Percentiles rank a stretch among this genome's conserved stretches.
Conservation (phyloP, 2,888 invertebrate genomes). For the Poecilobothrus nobilitatus region DNA sequence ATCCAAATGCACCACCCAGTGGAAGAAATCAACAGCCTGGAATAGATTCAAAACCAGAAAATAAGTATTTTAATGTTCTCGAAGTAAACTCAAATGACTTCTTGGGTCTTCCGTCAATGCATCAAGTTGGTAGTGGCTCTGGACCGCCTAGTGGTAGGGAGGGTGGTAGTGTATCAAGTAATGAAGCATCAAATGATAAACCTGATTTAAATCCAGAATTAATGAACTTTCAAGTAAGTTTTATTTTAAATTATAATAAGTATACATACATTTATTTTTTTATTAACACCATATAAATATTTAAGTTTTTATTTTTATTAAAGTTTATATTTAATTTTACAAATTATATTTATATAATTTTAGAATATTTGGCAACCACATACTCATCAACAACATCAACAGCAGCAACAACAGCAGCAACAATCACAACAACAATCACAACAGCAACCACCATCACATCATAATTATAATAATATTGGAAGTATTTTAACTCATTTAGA, state of each 20-base stretch:
- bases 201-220: constrained; percentile 35
- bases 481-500: constrained; percentile 43
- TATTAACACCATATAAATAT: neutral
- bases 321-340: too few relatives aligned
- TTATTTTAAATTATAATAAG: neutral
- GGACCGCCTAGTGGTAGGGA: constrained; percentile 23
- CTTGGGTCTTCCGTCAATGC: constrained; percentile 42
- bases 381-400: constrained; percentile 30
- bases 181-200: constrained; percentile 29
- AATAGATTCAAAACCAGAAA: constrained; percentile 35
- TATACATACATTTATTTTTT: too few relatives aligned
- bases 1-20: constrained; percentile 25
- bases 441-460: constrained; percentile 37
- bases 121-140: constrained; percentile 21
- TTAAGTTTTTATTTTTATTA: too few relatives aligned
- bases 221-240: constrained; percentile 37
- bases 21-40: constrained; percentile 21
- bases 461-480: constrained; percentile 42
- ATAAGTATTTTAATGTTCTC: constrained; percentile 39
- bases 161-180: constrained; percentile 23
- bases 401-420: constrained; percentile 30
- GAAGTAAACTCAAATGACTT: constrained; percentile 39
- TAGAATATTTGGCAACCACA: constrained; percentile 40
- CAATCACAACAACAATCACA: constrained; percentile 32
- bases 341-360: too few relatives aligned